These are phyloP conservation scores for Amblyopsis rosae DNA, from an alignment of 2,113 vertebrate species.

Conservation along the genomic window DNA sequence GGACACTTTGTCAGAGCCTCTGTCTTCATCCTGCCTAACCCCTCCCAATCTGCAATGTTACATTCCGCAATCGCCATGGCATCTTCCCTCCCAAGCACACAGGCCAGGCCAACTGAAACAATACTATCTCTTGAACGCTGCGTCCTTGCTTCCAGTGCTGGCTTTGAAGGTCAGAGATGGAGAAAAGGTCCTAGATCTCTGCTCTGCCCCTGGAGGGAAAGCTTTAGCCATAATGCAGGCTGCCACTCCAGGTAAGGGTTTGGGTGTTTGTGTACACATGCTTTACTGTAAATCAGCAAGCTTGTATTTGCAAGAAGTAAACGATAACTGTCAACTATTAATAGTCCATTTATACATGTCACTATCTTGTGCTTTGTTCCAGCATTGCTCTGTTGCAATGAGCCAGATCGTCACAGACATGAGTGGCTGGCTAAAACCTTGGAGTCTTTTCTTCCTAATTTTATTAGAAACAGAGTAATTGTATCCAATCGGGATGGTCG, in stretches of 20 bases:
- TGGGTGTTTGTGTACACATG: neutral
- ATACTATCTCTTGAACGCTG: slow-evolving; percentile 91
- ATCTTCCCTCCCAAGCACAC: slow-evolving; percentile 85
- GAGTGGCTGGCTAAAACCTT: slow-evolving; percentile 81
- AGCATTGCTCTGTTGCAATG: slow-evolving; percentile 89
- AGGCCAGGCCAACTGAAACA: slow-evolving; percentile 83
- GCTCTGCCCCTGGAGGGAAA: slow-evolving; percentile 95
- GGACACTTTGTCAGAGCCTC: slow-evolving; percentile 25
- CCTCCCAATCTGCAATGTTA: slow-evolving; percentile 80
- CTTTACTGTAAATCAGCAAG: too few relatives aligned
- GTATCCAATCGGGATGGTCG: slow-evolving; percentile 84
- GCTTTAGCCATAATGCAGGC: slow-evolving; percentile 86
- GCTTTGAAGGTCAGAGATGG: slow-evolving; percentile 84
- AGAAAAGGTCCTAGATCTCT: slow-evolving; percentile 89
- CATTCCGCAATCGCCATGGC: slow-evolving; percentile 67
- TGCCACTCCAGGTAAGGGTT: slow-evolving; percentile 82
- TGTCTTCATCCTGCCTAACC: slow-evolving; percentile 1
- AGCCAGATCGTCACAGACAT: slow-evolving; percentile 82
- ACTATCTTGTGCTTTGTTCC: slow-evolving; percentile 33
- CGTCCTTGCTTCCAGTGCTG: slow-evolving; percentile 90
- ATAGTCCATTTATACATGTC: slow-evolving; percentile 3
- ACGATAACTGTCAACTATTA: neutral
- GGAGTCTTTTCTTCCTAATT: slow-evolving; percentile 87
- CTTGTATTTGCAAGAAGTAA: neutral
- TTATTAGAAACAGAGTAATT: slow-evolving; percentile 70